Evolutionary conservation across 2,888 invertebrate genomes (phyloP), one percentile per base, ranked within the genome.

Genomic region (Plutella xylostella): DNA sequence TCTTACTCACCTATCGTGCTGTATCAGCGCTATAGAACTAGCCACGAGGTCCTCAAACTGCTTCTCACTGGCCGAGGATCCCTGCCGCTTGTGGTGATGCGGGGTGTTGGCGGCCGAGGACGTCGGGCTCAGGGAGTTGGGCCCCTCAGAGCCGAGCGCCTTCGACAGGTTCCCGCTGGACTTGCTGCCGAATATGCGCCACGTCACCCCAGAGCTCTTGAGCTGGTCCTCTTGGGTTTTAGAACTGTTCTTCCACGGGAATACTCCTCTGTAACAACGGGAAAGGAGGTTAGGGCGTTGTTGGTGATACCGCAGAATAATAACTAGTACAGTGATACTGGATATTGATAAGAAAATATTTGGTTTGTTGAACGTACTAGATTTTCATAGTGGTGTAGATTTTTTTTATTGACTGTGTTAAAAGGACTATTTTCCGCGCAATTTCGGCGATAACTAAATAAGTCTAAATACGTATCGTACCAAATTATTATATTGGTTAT

Each of bases 11-110:
- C 87, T 79, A 56, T 89, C 88, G 68, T 90, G 88, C 59, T 90
- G 90, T 56, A 92, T 91, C 45, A 91, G 73, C 11, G 91, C 91
- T 44, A 90, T 86, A 21, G 90, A 91, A 56, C 91, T 90, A 34
- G 89, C 89, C 14, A 90, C 87, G 19, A 88, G 79, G 58, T 87
- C 86, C 49, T 86, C 85, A 53, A 84, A 85, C 63, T 84, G 84
- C 60, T 85, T 85, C 61, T 83, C 84, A 51, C 84, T 85, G 20
- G 85, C 79, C 0, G 84, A 82, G 46, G 85, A 85, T 6, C 76
- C 82, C 53, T 84, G 82, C 46, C 82, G 58, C 57, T 68, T 73
- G 55, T 79, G 80, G 50, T 76, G 78, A 40, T 77, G 68, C 5
- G 80, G 78, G 42, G 87, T 76, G 52, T 76, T 71, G 1, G 71